These are phyloP conservation scores for Lates calcarifer DNA, from an alignment of 2,113 vertebrate species.

Conservation along the genomic window DNA sequence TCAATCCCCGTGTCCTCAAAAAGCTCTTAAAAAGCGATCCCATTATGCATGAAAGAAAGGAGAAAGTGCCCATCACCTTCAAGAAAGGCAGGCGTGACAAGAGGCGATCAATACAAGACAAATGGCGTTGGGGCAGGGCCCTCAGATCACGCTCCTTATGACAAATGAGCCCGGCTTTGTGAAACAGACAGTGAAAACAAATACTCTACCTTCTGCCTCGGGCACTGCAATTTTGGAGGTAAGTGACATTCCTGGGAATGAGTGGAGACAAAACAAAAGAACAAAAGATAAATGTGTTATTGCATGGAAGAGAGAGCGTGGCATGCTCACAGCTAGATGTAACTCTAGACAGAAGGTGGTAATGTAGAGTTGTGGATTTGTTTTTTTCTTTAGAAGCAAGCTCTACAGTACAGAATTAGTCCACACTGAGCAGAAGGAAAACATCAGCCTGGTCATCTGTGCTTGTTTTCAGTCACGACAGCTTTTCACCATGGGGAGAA, in stretches of 20 bases:
- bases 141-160: constrained; percentile 66
- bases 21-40: constrained; percentile 41
- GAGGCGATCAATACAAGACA: constrained; percentile 78
- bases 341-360: constrained; percentile 34
- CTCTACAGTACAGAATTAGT: constrained; percentile 17
- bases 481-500: neutral
- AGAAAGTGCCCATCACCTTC: constrained; percentile 70
- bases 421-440: neutral
- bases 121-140: constrained; percentile 61
- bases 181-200: constrained; percentile 76
- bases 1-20: constrained; percentile 6
- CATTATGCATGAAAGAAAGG: constrained; percentile 50
- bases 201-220: constrained; percentile 65
- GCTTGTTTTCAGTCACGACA: constrained; percentile 7
- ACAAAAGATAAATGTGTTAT: constrained; percentile 74
- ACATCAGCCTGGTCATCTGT: neutral
- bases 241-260: constrained; percentile 76
- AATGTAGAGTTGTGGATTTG: neutral
- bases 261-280: constrained; percentile 70
- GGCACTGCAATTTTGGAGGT: constrained; percentile 52
- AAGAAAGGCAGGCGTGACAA: constrained; percentile 68
- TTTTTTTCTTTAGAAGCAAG: neutral
- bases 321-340: constrained; percentile 44
- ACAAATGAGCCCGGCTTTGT: constrained; percentile 77
- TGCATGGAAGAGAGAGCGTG: constrained; percentile 32